Evolutionary conservation across 2,113 vertebrate genomes (phyloP), one percentile per base, ranked within the genome.

Genomic region (Danionella cerebrum): DNA sequence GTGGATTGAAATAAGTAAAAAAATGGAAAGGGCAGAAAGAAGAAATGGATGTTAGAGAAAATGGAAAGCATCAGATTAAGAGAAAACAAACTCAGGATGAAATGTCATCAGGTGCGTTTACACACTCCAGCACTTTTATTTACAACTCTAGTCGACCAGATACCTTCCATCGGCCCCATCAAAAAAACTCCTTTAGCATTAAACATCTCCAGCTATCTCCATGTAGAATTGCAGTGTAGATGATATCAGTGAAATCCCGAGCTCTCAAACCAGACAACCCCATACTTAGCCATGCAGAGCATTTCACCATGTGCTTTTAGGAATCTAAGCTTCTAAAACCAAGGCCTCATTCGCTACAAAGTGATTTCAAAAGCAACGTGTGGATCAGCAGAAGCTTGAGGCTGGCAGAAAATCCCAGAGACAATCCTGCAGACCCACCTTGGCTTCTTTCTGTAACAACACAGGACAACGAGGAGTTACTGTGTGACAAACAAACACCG

Each of bases 391-490:
- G 80, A 67, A 79, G 72, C 71, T 63, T 79, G 70, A 76, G 79
- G 80, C 72, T 83, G 79, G 83, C 75, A 77, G 82, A 76, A 76
- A 73, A 78, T 88, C 87, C 85, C 48, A 75, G 79, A 78, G 75
- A 80, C 84, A 69, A 79, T 83, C 81, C 82, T 76, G 83, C 80
- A 80, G 76, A 89, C 88, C 87, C 84, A 90, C 89, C 89, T 89
- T 86, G 83, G 77, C 86, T 85, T 90, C 81, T 74, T 83, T 88
- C 89, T 90, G 89, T 51, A 79, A 88, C 88, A 88, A 90, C 86
- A 90, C 65, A 83, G 80, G 82, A 88, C 72, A 88, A 74, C 72
- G 84, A 76, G 83, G 44, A 24, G 76, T 88, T 88, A 88, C 80
- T 68, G 67, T 12, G 63, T 21, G 60, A 66, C 39, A 39, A 14